Evolutionary conservation across 2,113 vertebrate genomes (phyloP).

Genomic region (Phrynosoma blainvillii): DNA sequence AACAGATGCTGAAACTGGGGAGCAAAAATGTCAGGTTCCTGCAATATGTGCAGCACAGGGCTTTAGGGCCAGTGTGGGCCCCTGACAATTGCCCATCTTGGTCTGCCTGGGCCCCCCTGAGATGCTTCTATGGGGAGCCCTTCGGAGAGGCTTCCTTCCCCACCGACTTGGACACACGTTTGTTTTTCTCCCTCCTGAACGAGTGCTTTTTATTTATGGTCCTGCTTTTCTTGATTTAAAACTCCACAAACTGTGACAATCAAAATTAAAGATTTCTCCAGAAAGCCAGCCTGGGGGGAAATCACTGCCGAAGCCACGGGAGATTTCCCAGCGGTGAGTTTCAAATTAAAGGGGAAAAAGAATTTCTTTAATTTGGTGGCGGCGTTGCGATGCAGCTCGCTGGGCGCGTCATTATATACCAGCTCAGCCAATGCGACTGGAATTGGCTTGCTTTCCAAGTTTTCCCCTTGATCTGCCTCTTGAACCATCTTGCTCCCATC

Average conservation of each 20-base stretch:
- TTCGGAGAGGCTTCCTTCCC: accelerated
- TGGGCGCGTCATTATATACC: conserved; percentile 59
- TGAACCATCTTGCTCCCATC: no score
- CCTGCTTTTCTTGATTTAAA: conserved; percentile 55
- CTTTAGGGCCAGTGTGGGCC: no score
- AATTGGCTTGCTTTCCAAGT: conserved; percentile 11
- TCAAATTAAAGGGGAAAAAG: conserved; percentile 71
- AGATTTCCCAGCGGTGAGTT: conserved; percentile 70
- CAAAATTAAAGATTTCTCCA: conserved; percentile 69
- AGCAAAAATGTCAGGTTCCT: no score
- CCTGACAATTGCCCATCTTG: no score
- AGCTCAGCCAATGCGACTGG: conserved; percentile 61
- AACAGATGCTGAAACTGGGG: no score
- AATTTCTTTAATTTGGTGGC: conserved; percentile 66
- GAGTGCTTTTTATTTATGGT: conserved; percentile 46
- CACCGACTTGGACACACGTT: accelerated
- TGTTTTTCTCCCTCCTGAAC: neutral
- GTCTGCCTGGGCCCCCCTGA: no score
- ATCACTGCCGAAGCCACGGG: conserved; percentile 46
- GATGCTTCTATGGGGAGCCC: no score
- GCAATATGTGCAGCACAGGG: no score
- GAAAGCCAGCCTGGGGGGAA: conserved; percentile 67
- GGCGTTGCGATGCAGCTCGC: conserved; percentile 61
- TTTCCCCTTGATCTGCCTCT: neutral
- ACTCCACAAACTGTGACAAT: conserved; percentile 69